Conservation (phyloP, 2,113 vertebrate species). For the Calonectris borealis region DNA sequence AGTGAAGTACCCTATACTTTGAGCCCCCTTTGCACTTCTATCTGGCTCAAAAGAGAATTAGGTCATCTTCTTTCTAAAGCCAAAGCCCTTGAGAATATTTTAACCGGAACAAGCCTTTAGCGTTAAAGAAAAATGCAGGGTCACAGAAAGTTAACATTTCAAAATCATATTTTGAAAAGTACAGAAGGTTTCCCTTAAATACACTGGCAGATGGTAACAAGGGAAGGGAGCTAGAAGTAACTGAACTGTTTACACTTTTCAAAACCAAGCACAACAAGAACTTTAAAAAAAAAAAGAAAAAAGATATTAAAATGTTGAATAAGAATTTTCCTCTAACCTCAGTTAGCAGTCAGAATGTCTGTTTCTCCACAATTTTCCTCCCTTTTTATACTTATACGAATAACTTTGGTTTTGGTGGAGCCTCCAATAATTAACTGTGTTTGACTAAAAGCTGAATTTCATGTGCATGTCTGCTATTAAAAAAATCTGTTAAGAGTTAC, state of each 20-base stretch:
- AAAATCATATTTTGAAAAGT: not conserved
- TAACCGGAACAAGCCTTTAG: not conserved
- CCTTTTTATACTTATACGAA: not conserved
- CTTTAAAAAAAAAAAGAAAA: not conserved
- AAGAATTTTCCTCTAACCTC: not conserved
- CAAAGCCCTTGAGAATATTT: not conserved
- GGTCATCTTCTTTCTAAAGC: not conserved
- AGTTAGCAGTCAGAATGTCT: not conserved
- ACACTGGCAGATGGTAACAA: not conserved
- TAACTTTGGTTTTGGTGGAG: constrained; percentile 27
- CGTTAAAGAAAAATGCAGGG: not conserved
- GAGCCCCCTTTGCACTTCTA: not conserved
- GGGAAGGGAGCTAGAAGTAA: not conserved
- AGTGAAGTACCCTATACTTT: not conserved
- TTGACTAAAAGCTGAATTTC: constrained; percentile 17
- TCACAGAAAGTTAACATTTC: constrained; percentile 25
- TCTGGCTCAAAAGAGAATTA: not conserved
- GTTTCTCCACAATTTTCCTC: not conserved
- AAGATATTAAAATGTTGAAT: not conserved
- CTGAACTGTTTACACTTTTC: not conserved
- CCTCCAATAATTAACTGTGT: constrained; percentile 3
- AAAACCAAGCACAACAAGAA: not conserved
- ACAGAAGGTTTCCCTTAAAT: not conserved
- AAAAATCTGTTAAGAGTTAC: constrained; percentile 4
- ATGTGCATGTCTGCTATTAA: not conserved